Conservation (phyloP, 2,113 vertebrate genomes). For the Deroptyus accipitrinus region DNA sequence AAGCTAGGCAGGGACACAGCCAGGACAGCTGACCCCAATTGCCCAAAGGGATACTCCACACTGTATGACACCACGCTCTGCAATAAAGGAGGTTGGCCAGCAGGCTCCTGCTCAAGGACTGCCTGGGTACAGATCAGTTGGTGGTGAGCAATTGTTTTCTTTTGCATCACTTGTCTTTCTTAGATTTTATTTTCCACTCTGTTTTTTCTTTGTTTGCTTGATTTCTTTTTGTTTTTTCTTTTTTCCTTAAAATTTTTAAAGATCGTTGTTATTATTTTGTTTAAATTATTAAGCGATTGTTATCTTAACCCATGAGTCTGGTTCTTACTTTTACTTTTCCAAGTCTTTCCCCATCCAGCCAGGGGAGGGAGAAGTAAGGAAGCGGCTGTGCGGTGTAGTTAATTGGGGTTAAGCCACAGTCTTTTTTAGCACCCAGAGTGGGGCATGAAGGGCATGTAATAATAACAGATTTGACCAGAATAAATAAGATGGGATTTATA, state of each 20-base stretch:
- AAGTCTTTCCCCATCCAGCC: not conserved
- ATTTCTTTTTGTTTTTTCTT: not conserved
- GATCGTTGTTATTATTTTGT: not conserved
- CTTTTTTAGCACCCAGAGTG: not conserved
- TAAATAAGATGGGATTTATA: not conserved
- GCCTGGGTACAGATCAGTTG: rapidly evolving
- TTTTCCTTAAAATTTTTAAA: not conserved
- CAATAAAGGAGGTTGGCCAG: not conserved
- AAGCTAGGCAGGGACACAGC: too few relatives aligned
- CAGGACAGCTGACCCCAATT: not conserved
- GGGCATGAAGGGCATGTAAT: not conserved
- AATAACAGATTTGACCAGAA: not conserved
- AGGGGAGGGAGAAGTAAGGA: not conserved
- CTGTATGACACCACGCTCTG: not conserved
- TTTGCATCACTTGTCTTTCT: not conserved
- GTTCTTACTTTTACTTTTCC: not conserved
- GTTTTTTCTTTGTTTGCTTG: not conserved
- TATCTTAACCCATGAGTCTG: not conserved
- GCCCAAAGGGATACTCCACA: not conserved
- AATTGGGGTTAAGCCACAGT: not conserved
- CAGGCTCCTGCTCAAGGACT: rapidly evolving
- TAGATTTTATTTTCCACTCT: not conserved
- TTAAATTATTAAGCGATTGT: not conserved
- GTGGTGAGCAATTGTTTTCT: not conserved
- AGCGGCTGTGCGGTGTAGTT: not conserved